Evolutionary conservation across 2,113 vertebrate species (phyloP), one percentile per base, ranked within the genome.

Genomic region (Diphyllodes magnificus): DNA sequence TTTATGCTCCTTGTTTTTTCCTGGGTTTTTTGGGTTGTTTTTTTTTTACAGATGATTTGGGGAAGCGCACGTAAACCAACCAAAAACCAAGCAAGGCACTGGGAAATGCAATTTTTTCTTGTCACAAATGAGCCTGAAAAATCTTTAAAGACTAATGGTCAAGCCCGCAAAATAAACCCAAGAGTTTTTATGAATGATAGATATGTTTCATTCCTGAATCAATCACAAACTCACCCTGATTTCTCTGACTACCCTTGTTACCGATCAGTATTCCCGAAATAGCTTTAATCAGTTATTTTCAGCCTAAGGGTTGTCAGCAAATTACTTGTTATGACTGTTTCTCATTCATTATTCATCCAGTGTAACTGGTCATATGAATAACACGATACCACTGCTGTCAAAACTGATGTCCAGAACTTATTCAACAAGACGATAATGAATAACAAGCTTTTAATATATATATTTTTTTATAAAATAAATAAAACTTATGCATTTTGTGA

Each of bases 251-350:
- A 69, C 49, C 27, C 45, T 57, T 53, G 40, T 39, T 65, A 72
- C 33, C 82, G 20, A 76, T 79, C 59, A 80, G 22, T 90, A 88
- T 90, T 85, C 79, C 79, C 63, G 72, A 94, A 93, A 94, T 92
- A 94, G 54, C 45, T 90, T 91, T 94, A 96, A 72, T 95, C 59
- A 86, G 56, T 88, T 93, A 86, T 93, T 88, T 94, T 94, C n/a
- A 66, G 77, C 81, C 81, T 87, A 75, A 82, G 71, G 33, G n/a
- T 86, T 94, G 45, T 63, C 72, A 76, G 60, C 21, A 94, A 86
- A 95, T 90, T 72, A 37, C 50, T 86, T 92, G 45, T 65, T 92
- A 80, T 90, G 33, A 63, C 51, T 84, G 22, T 45, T 94, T 80
- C 79, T 90, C 28, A 90, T 96, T 92, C 54, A 56, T 86, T 86